Evolutionary conservation across 2,888 invertebrate genomes (phyloP).

Genomic region (Eretmocerus hayati): DNA sequence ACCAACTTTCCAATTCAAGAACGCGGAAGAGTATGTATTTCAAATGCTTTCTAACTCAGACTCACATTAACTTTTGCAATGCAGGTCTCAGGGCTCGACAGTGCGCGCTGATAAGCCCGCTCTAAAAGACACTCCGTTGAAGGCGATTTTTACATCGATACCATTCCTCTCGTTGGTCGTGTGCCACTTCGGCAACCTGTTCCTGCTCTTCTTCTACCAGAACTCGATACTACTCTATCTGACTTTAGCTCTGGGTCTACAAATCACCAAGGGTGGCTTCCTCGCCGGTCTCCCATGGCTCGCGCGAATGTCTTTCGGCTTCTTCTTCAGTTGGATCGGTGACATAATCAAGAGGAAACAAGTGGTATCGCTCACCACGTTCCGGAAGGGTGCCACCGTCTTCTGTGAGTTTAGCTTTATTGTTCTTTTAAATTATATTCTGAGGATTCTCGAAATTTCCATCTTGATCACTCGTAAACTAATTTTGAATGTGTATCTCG

Average conservation of each 20-base stretch:
- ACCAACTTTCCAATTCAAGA: no score
- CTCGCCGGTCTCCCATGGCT: constrained; percentile 66
- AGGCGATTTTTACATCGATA: constrained; percentile 55
- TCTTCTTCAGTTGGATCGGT: constrained; percentile 64
- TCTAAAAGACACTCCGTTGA: constrained; percentile 56
- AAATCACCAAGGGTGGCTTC: constrained; percentile 63
- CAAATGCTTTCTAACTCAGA: no score
- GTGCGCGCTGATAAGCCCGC: constrained; percentile 27
- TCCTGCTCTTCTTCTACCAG: constrained; percentile 69
- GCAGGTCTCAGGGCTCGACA: constrained; percentile 47
- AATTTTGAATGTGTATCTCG: not conserved
- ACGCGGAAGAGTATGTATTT: no score
- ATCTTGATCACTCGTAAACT: not conserved
- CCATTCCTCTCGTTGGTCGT: constrained; percentile 63
- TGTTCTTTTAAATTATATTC: no score
- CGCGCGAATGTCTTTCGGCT: constrained; percentile 61
- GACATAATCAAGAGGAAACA: constrained; percentile 54
- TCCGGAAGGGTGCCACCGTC: constrained; percentile 35
- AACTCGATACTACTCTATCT: constrained; percentile 71
- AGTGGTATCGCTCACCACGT: constrained; percentile 44
- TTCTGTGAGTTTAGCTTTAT: constrained; percentile 32
- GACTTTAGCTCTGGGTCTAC: constrained; percentile 64
- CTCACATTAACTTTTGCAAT: constrained; percentile 21
- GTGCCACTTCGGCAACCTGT: constrained; percentile 69
- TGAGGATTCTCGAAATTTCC: no score